Conservation (phyloP, 2,797 vertebrate genomes). For the Mastacembelus armatus region DNA sequence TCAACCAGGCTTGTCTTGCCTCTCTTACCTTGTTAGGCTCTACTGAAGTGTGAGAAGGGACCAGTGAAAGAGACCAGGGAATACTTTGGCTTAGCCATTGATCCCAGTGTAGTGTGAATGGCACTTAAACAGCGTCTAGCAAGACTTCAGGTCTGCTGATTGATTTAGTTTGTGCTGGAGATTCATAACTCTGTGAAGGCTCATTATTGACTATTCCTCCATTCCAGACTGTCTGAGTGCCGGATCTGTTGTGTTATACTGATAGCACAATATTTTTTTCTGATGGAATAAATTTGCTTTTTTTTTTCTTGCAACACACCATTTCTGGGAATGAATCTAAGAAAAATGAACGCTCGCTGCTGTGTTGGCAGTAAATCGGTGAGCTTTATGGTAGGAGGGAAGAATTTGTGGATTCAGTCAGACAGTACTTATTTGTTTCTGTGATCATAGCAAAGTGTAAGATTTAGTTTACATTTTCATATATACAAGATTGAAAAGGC, state of each 20-base stretch:
- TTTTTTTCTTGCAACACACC: neutral
- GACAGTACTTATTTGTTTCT: conserved; percentile 4
- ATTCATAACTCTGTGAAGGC: conserved; percentile 69
- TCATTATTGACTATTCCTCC: conserved; percentile 66
- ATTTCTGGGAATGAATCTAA: conserved; percentile 27
- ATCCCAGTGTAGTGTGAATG: conserved; percentile 65
- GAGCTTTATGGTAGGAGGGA: neutral
- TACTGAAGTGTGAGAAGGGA: conserved; percentile 53
- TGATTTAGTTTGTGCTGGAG: conserved; percentile 67
- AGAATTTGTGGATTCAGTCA: neutral
- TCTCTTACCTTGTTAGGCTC: conserved; percentile 50
- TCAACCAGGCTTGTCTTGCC: conserved; percentile 21
- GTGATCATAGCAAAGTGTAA: neutral
- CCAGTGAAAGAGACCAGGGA: conserved; percentile 51
- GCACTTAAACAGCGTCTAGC: conserved; percentile 60
- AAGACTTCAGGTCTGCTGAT: conserved; percentile 56
- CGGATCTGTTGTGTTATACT: conserved; percentile 23
- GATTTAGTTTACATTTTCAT: neutral
- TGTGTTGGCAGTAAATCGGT: neutral
- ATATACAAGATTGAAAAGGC: neutral
- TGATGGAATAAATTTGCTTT: conserved; percentile 33
- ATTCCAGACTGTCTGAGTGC: conserved; percentile 61
- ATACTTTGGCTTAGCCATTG: conserved; percentile 67
- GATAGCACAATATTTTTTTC: conserved; percentile 31
- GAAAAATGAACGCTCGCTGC: neutral